phyloP scores from a whole-genome alignment of 2,113 vertebrate genomes.

The Carassius auratus region DNA sequence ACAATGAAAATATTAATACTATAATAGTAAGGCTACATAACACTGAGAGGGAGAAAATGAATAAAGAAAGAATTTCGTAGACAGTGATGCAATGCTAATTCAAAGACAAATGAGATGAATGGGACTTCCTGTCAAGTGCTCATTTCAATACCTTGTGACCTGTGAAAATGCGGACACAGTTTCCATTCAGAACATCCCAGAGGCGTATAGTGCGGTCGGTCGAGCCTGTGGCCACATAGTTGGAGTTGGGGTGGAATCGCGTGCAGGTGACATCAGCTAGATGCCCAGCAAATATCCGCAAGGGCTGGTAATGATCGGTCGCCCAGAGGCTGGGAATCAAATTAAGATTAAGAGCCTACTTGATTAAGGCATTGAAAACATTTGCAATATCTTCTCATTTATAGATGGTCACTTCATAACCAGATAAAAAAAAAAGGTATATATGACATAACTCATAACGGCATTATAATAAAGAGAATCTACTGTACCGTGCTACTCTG shows the following conservation, averaged over 20 bases:
- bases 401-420: neutral
- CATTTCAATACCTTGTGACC: conserved; percentile 89
- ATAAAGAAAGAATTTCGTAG: neutral
- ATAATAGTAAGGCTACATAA: neutral
- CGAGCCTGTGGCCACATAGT: conserved; percentile 94
- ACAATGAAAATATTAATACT: neutral
- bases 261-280: conserved; percentile 94
- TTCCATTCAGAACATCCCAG: conserved; percentile 96
- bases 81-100: neutral
- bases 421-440: no score
- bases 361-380: neutral
- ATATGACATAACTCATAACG: neutral
- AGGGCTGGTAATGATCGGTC: conserved; percentile 97
- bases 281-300: conserved; percentile 96
- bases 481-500: conserved; percentile 91
- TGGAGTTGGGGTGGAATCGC: conserved; percentile 95
- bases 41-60: neutral
- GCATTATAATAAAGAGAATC: neutral
- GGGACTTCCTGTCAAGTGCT: neutral
- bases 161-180: conserved; percentile 95
- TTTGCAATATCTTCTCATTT: neutral
- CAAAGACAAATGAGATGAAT: neutral
- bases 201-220: conserved; percentile 94
- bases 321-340: conserved; percentile 86
- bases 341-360: neutral